phyloP scores from a whole-genome alignment of 2,113 vertebrate species.

The Dicentrarchus labrax region DNA sequence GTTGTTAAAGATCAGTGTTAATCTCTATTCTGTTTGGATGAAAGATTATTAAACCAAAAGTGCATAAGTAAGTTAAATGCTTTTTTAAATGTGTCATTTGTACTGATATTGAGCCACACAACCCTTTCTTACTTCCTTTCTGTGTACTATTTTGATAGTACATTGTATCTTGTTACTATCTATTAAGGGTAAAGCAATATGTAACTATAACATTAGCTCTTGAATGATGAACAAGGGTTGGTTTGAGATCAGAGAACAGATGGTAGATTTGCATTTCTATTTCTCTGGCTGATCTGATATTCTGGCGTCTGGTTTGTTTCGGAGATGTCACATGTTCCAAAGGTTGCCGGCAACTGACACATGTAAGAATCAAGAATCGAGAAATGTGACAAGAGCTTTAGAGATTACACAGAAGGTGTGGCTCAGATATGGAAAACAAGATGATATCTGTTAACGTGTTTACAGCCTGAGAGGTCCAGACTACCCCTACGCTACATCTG shows the following conservation, averaged over 20 bases:
- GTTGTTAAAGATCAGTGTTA: background rate
- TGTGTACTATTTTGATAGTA: conserved; percentile 23
- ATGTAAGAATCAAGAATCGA: conserved; percentile 14
- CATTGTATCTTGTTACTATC: conserved; percentile 14
- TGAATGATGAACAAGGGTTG: conserved; percentile 63
- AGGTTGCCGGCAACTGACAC: conserved; percentile 24
- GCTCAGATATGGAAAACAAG: conserved; percentile 8
- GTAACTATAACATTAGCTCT: conserved; percentile 48
- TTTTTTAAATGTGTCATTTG: conserved; percentile 5
- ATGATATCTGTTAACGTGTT: conserved; percentile 22
- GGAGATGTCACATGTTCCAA: conserved; percentile 3
- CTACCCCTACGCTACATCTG: conserved; percentile 37
- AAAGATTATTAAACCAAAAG: background rate
- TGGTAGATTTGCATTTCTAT: conserved; percentile 86
- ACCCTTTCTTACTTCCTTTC: background rate
- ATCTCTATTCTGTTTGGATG: background rate
- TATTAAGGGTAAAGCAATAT: conserved; percentile 25
- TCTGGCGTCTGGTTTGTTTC: conserved; percentile 62
- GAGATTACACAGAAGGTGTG: conserved; percentile 1
- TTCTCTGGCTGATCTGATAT: conserved; percentile 74
- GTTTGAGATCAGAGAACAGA: conserved; percentile 78
- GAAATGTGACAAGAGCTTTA: background rate
- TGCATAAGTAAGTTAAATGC: background rate
- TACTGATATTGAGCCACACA: background rate
- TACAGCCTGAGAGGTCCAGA: conserved; percentile 4